Evolutionary conservation across 2,888 invertebrate species (phyloP), one percentile per base, ranked within the genome.

Genomic region (Phrixothrix hirtus): DNA sequence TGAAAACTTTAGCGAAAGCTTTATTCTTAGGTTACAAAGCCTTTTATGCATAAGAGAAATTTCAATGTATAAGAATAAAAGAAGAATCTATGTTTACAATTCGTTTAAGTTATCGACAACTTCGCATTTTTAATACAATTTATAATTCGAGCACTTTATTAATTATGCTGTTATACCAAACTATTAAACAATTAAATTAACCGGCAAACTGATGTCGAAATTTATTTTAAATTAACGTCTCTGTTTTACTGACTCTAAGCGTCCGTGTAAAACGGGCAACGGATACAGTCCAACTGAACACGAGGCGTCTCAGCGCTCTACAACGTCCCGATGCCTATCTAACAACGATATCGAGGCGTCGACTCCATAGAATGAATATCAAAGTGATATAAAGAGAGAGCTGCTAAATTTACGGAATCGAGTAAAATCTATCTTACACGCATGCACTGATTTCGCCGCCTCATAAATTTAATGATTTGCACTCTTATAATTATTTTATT

Each of bases 291-390:
- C 47, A 50, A 60, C 60, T 60, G 48, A 56, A 37, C 53, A 48
- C 50, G 51, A 38, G 49, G 55, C 46, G 41, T 48, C 44, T 30
- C 45, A 53, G 35, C 44, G 54, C 57, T 59, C 47, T 50, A 47
- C 56, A 55, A 47, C 57, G 58, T 56, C 56, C 58, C 54, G 56
- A 57, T 52, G 55, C 56, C 48, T 43, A 53, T 48, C 49, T 52
- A 51, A 39, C 34, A 47, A 34, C 47, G 57, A 25, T 51, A 48
- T n/a, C 35, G 41, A 36, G 44, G 46, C 46, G 46, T 43, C 48
- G 56, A 49, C 41, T 43, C 51, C 34, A 44, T 37, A 41, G 35
- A 41, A 46, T 29, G 44, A 49, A 37, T 30, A 42, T 45, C 34
- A 35, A 27, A 25, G 12, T n/a, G 13, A 1, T n/a, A 35, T 37